These are phyloP conservation scores for Psilanteris sp. DNA, from an alignment of 1,140 invertebrate species.

Conservation along the genomic window DNA sequence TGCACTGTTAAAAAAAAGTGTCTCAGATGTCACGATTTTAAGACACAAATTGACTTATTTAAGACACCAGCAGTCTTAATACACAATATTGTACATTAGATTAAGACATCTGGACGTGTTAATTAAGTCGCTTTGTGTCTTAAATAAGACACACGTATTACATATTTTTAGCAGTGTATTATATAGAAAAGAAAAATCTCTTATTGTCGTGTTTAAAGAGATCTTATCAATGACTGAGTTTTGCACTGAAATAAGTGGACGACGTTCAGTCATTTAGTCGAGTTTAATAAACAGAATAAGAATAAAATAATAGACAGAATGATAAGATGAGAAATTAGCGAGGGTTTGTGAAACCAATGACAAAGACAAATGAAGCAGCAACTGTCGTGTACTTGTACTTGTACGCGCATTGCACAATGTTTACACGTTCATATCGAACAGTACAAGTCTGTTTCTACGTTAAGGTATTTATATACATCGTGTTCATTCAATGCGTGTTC, in stretches of 20 bases:
- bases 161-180: no score
- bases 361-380: slow-evolving; percentile 44
- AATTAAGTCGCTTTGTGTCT: no score
- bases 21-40: no score
- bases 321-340: slow-evolving; percentile 5
- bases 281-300: slow-evolving; percentile 5
- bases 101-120: no score
- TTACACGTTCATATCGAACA: slow-evolving; percentile 23
- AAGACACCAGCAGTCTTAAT: no score
- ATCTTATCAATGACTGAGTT: slow-evolving; percentile 9
- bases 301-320: slow-evolving; percentile 21
- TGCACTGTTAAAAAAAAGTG: no score
- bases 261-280: not conserved
- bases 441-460: slow-evolving; percentile 24
- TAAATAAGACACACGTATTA: no score
- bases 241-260: no score
- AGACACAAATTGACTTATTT: no score
- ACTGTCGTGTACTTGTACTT: slow-evolving; percentile 49
- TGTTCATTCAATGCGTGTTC: slow-evolving; percentile 34
- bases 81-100: no score
- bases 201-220: slow-evolving; percentile 46
- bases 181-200: slow-evolving; percentile 12
- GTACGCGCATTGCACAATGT: no score
- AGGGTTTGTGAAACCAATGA: slow-evolving; percentile 1
- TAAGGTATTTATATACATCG: slow-evolving; percentile 24